Evolutionary conservation across 1,140 invertebrate species (phyloP), one percentile per base, ranked within the genome.

Genomic region (Philopotamus ludificatus): DNA sequence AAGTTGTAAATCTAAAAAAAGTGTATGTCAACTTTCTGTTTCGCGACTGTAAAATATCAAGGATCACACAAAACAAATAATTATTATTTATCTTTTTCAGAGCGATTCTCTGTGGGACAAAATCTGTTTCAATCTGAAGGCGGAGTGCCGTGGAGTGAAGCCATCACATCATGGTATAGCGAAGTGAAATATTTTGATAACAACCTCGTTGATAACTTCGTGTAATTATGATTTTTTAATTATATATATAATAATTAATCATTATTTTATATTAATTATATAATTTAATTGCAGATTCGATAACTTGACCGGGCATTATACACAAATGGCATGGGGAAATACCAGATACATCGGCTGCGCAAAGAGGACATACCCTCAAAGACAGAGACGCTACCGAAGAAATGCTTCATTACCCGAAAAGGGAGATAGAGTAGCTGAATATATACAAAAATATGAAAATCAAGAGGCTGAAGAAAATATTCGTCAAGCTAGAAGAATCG

Each of bases 281-380:
- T 16, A 4, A 15, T 58, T 23, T 3, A 22, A 23, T 58, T 47
- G 18, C 28, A 72, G 67, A 18, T 62, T 49, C 25, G 62, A 69
- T 39, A 9, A 54, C 18, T 21, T 60, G 8, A 72, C 72, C 39
- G 74, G 72, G n/a, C 75, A 77, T 50, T 82, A 77, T 61, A 77
- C 78, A 0, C 79, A 81, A 72, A 63, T 82, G 44, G 71, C 80
- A 16, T 82, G 80, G 79, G 79, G 73, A 10, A 74, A 78, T 12
- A 78, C 80, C 1, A 74, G 72, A 15, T 66, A 60, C 22, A 67
- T 83, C 18, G 79, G 79, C 8, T 70, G 68, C 39, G 68, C 60
- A 4, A 70, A 70, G 26, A 15, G 68, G 2, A 70, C 65, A 1
- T 66, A 70, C 42, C 64, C 64, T 0, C 68, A 70, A 57, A 66